Evolutionary conservation across 2,113 vertebrate genomes (phyloP), one percentile per base, ranked within the genome.

Genomic region (Cololabis saira): DNA sequence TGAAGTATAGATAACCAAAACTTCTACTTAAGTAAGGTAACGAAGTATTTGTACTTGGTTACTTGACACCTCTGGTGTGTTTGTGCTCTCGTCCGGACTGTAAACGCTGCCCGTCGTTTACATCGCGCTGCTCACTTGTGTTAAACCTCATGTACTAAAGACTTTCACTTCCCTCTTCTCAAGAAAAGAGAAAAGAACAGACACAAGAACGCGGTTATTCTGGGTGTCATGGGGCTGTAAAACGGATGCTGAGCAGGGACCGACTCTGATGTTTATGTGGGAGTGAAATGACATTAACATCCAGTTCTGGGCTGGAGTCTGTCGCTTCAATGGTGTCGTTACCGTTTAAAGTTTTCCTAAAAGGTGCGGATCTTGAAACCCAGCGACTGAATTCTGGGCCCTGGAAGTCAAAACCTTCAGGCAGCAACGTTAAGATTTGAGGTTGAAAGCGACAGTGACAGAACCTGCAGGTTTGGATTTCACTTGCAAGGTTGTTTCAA

Each of bases 401-500:
- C 48, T 15, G 16, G 27, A 45, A 17, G 58, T 18, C 5, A 12
- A 62, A 24, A 15, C 33, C 15, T 50, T 44, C 1, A 5, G 13
- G 62, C 22, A 15, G 12, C 2, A 33, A 6, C 24, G 14, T 1
- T 47, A 44, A 27, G 2, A 17, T 15, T 30, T 27, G 41, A 67
- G 33, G 67, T 70, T 76, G 55, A 81, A 75, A 83, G 71, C 9
- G 7, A 13, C 56, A 61, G 54, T 43, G 15, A 0, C n/a, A 33
- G 33, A 67, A 69, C 73, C 54, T 71, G 52, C 24, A 33, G 79
- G 67, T 74, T 89, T 66, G 40, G 54, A 89, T 91, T 90, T 90
- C 87, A 81, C 78, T 85, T 84, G 55, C 66, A 40, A 44, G 53
- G 69, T 59, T 82, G 78, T 85, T 83, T 89, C 84, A 75, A 68